phyloP scores from a whole-genome alignment of 1,140 invertebrate species.

The Ephestia elutella region DNA sequence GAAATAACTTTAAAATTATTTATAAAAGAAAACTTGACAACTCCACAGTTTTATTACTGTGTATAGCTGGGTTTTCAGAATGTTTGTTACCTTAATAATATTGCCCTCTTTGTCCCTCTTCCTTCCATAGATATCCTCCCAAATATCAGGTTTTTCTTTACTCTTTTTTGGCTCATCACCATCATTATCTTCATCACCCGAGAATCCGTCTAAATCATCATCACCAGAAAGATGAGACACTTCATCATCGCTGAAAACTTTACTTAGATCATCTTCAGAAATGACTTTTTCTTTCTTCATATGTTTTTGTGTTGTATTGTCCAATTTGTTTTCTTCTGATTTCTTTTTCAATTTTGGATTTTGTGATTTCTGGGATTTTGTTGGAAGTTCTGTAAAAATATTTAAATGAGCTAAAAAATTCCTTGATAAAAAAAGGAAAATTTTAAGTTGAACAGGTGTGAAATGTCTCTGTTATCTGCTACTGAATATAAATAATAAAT shows the following conservation, averaged over 20 bases:
- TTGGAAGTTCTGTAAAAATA: conserved; percentile 26
- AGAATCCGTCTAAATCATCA: conserved; percentile 39
- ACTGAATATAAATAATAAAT: too few relatives aligned
- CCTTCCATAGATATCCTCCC: conserved; percentile 97
- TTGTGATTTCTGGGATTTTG: conserved; percentile 25
- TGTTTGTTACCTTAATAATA: conserved; percentile 77
- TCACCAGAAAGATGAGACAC: conserved; percentile 55
- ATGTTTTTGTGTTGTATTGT: conserved; percentile 29
- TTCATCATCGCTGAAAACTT: conserved; percentile 67
- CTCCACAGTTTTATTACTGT: too few relatives aligned
- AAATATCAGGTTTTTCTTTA: conserved; percentile 67
- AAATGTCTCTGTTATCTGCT: too few relatives aligned
- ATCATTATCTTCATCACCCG: conserved; percentile 37
- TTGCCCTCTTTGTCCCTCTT: conserved; percentile 86
- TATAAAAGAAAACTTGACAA: too few relatives aligned
- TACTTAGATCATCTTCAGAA: conserved; percentile 49
- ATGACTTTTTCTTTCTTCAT: conserved; percentile 38
- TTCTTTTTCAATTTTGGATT: conserved; percentile 12
- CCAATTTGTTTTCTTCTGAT: conserved; percentile 16
- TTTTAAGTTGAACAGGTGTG: neutral
- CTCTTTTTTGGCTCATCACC: conserved; percentile 28
- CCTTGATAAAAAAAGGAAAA: neutral
- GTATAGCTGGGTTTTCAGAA: too few relatives aligned
- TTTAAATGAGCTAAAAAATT: too few relatives aligned
- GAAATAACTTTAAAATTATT: too few relatives aligned